These are phyloP conservation scores for Calephelis perditalis DNA, from an alignment of 2,888 invertebrate genomes.

Conservation along the genomic window DNA sequence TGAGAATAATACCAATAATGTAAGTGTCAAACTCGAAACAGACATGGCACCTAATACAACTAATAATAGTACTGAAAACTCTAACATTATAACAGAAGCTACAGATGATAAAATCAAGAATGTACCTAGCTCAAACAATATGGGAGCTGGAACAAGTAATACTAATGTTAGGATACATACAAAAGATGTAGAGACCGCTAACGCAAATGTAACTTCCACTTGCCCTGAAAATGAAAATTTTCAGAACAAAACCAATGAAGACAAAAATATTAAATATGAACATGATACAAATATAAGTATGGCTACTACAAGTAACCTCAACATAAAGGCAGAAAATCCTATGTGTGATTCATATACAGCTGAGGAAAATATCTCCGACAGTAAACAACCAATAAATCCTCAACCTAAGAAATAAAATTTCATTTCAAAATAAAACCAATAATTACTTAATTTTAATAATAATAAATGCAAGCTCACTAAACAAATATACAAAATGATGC, in stretches of 20 bases:
- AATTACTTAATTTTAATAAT: no score
- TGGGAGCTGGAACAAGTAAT: neutral
- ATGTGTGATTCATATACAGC: no score
- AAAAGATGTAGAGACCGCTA: neutral
- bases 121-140: neutral
- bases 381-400: no score
- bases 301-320: neutral
- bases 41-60: neutral
- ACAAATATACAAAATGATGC: no score
- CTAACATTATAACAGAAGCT: neutral
- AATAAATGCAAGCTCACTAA: no score
- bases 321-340: neutral
- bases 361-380: no score
- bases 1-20: no score
- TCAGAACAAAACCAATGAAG: neutral
- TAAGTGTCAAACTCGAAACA: no score
- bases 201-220: neutral
- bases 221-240: neutral
- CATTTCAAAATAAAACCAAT: no score
- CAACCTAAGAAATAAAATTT: no score
- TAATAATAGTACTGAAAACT: neutral
- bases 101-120: neutral
- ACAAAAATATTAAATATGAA: conserved; percentile 2
- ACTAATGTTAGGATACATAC: neutral
- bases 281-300: neutral